These are phyloP conservation scores for Drosophila recens DNA, from an alignment of 2,888 invertebrate genomes.

Conservation along the genomic window DNA sequence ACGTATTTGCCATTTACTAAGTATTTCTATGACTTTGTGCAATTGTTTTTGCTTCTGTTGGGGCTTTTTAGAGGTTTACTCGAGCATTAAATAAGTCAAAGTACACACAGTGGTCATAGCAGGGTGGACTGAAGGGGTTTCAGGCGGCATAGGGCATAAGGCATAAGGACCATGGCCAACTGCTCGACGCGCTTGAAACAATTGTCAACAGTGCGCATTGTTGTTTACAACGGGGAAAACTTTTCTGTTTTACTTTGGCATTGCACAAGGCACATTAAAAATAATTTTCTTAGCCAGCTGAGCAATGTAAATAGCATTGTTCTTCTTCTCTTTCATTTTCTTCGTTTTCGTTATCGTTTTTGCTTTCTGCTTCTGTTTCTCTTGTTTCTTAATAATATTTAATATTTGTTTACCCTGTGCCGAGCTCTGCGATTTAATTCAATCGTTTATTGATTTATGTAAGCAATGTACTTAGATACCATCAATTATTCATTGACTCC, in stretches of 20 bases:
- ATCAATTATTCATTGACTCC: constrained; percentile 9
- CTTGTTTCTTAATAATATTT: constrained; percentile 9
- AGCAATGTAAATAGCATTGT: constrained; percentile 50
- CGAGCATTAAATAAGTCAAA: constrained; percentile 80
- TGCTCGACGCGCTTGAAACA: constrained; percentile 53
- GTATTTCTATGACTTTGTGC: constrained; percentile 71
- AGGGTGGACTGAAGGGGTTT: neutral
- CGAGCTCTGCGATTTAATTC: constrained; percentile 4
- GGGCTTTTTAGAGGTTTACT: constrained; percentile 72
- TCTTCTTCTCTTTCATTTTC: neutral
- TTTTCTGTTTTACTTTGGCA: constrained; percentile 54
- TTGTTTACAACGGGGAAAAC: constrained; percentile 67
- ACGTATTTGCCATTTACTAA: constrained; percentile 76
- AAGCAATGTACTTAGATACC: constrained; percentile 4
- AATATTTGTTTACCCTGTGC: constrained; percentile 9
- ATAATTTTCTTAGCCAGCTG: constrained; percentile 59
- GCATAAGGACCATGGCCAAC: constrained; percentile 43
- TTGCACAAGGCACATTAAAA: constrained; percentile 56
- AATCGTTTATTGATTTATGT: constrained; percentile 18
- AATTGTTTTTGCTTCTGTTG: constrained; percentile 62
- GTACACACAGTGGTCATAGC: constrained; percentile 39
- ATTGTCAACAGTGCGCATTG: constrained; percentile 75
- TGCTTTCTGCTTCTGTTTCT: constrained; percentile 19
- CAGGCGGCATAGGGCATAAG: neutral
- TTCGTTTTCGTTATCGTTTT: constrained; percentile 2